A percentile compares a stretch with the other conserved stretches of the same genome.
These are phyloP conservation scores for Hirundichthys speculiger DNA, from an alignment of 2,113 vertebrate genomes.

Conservation along the genomic window DNA sequence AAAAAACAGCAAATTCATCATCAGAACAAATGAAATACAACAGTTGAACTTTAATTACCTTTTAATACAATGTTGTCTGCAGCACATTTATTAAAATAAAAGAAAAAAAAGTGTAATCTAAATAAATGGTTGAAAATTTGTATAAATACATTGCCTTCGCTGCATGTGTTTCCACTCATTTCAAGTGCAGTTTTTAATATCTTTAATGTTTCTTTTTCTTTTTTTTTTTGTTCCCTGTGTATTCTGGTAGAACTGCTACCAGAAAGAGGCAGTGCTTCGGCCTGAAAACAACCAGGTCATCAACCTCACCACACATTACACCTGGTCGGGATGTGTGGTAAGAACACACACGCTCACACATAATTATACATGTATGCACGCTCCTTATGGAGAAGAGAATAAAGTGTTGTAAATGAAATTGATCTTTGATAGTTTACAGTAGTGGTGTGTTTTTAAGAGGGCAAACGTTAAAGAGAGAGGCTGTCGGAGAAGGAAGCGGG, in stretches of 20 bases:
- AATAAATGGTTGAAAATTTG: not conserved
- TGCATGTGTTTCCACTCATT: not conserved
- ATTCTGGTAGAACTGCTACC: slow-evolving; percentile 85
- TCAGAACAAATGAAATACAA: not conserved
- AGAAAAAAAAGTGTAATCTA: not conserved
- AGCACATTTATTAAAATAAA: not conserved
- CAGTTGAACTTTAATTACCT: not conserved
- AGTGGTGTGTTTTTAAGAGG: slow-evolving; percentile 2
- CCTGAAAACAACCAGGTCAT: slow-evolving; percentile 96
- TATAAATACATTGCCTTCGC: not conserved
- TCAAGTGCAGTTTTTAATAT: not conserved
- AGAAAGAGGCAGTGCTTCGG: slow-evolving; percentile 90
- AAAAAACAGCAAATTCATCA: not conserved
- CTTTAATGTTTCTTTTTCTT: slow-evolving; percentile 12
- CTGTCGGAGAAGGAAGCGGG: not conserved
- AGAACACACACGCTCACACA: slow-evolving; percentile 34
- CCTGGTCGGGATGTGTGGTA: slow-evolving; percentile 94
- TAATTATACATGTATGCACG: not conserved
- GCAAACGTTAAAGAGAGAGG: slow-evolving; percentile 5
- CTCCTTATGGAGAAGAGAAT: too few relatives aligned
- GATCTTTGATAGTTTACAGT: slow-evolving; percentile 14
- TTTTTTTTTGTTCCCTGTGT: not conserved
- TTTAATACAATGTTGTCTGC: not conserved
- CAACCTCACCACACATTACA: slow-evolving; percentile 92
- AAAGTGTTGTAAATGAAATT: slow-evolving; percentile 8